These are phyloP conservation scores for Tupiocoris notatus DNA, from an alignment of 2,888 invertebrate species.

Conservation along the genomic window DNA sequence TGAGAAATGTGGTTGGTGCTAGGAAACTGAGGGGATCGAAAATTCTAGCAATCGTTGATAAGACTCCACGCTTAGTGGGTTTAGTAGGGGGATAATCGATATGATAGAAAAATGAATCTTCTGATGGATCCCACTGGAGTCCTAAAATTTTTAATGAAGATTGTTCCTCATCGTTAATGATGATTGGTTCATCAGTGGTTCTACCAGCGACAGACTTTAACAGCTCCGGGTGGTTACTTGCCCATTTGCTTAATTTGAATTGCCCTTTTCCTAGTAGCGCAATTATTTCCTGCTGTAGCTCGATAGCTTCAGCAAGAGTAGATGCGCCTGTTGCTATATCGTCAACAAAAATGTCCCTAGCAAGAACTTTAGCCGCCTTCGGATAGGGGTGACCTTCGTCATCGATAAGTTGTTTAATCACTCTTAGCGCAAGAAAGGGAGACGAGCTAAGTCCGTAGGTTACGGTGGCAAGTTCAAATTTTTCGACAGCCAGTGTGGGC, in stretches of 20 bases:
- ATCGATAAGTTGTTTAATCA: not conserved
- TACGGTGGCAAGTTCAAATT: constrained; percentile 9
- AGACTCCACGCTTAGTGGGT: constrained; percentile 46
- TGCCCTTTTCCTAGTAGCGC: not conserved
- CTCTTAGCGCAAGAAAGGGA: not conserved
- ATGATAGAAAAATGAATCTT: constrained; percentile 44
- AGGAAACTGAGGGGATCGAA: constrained; percentile 17
- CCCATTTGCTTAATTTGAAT: constrained; percentile 38
- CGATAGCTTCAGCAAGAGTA: not conserved
- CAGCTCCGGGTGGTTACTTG: constrained; percentile 7
- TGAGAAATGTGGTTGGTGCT: not conserved
- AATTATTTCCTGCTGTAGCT: not conserved
- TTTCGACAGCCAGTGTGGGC: not conserved
- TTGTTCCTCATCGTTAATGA: not conserved
- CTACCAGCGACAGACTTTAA: not conserved
- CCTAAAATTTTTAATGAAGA: constrained; percentile 45
- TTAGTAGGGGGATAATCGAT: not conserved
- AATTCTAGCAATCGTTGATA: constrained; percentile 32
- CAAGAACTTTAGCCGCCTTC: not conserved
- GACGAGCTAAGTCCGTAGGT: constrained; percentile 14
- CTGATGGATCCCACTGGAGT: constrained; percentile 44
- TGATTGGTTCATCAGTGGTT: not conserved
- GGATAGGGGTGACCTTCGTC: constrained; percentile 7
- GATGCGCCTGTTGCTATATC: constrained; percentile 3
- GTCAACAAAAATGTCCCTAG: not conserved